phyloP scores from a whole-genome alignment of 2,113 vertebrate genomes.

The Spheniscus mendiculus region DNA sequence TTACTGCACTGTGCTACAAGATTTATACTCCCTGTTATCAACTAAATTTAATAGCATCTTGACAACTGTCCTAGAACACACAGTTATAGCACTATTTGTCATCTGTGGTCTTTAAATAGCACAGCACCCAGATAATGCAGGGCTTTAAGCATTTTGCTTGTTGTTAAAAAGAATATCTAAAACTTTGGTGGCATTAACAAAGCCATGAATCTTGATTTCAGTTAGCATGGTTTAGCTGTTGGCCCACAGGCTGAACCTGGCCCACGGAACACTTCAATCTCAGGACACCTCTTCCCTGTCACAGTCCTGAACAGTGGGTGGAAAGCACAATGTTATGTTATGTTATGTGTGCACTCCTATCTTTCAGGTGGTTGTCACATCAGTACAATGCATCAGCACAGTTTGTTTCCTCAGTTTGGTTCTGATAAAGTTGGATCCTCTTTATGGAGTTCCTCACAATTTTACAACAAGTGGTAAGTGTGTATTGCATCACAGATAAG shows the following conservation, averaged over 20 bases:
- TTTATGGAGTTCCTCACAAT: not conserved
- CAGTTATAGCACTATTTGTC: not conserved
- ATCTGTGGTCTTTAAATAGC: not conserved
- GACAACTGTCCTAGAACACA: not conserved
- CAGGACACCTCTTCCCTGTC: not conserved
- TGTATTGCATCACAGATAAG: not conserved
- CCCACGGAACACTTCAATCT: rapidly evolving
- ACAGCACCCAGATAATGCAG: not conserved
- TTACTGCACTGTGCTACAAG: not conserved
- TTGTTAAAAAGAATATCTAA: not conserved
- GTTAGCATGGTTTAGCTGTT: not conserved
- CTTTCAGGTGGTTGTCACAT: not conserved
- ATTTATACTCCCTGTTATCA: not conserved
- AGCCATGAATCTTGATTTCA: not conserved
- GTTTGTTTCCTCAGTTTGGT: rapidly evolving
- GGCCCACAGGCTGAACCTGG: not conserved
- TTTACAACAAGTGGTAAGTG: not conserved
- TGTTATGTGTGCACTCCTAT: rapidly evolving
- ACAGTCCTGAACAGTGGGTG: not conserved
- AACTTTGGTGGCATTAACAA: not conserved
- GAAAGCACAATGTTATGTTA: not conserved
- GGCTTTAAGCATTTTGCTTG: not conserved
- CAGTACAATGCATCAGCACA: not conserved
- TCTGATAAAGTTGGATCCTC: not conserved
- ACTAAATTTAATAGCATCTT: not conserved